Percentiles rank a stretch among this genome's conserved stretches.
Conservation (phyloP, 2,888 invertebrate species). For the Hipparchia sbordonii region DNA sequence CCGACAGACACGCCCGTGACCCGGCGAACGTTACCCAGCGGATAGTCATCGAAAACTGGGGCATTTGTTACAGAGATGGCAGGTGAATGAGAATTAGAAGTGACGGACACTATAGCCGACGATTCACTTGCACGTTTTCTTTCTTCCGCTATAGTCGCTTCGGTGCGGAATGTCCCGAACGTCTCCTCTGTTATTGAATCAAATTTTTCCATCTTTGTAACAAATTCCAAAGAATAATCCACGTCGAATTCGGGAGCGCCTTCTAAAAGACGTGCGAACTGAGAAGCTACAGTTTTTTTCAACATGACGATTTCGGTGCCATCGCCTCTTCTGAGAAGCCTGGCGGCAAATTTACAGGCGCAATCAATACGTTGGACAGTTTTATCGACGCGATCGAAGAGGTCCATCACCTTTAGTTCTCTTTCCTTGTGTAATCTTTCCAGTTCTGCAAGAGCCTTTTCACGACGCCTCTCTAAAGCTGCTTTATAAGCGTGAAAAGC, state of each 20-base stretch:
- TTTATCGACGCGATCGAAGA: slow-evolving; percentile 91
- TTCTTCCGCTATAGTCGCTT: slow-evolving; percentile 83
- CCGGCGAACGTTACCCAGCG: slow-evolving; percentile 78
- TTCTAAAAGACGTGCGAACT: slow-evolving; percentile 90
- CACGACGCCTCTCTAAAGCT: slow-evolving; percentile 90
- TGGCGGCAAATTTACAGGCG: slow-evolving; percentile 92
- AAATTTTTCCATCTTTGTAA: slow-evolving; percentile 90
- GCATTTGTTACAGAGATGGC: slow-evolving; percentile 84
- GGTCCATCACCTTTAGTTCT: slow-evolving; percentile 95
- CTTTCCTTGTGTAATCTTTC: slow-evolving; percentile 91
- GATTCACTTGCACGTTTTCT: slow-evolving; percentile 77
- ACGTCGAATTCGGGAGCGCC: slow-evolving; percentile 92
- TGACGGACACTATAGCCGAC: slow-evolving; percentile 68
- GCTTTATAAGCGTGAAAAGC: slow-evolving; percentile 91
- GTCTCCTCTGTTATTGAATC: slow-evolving; percentile 87
- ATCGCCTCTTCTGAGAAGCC: slow-evolving; percentile 92
- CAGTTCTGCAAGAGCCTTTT: slow-evolving; percentile 88
- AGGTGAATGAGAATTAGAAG: slow-evolving; percentile 74
- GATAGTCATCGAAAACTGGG: slow-evolving; percentile 90
- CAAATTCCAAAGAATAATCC: slow-evolving; percentile 90
- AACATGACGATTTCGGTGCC: slow-evolving; percentile 92
- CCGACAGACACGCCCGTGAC: slow-evolving; percentile 55
- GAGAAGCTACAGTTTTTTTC: slow-evolving; percentile 89
- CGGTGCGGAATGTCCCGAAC: slow-evolving; percentile 89
- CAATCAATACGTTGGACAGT: slow-evolving; percentile 93